Percentiles rank a stretch among this genome's conserved stretches.
phyloP scores from a whole-genome alignment of 2,888 invertebrate species.

The Xiphydria camelus region DNA sequence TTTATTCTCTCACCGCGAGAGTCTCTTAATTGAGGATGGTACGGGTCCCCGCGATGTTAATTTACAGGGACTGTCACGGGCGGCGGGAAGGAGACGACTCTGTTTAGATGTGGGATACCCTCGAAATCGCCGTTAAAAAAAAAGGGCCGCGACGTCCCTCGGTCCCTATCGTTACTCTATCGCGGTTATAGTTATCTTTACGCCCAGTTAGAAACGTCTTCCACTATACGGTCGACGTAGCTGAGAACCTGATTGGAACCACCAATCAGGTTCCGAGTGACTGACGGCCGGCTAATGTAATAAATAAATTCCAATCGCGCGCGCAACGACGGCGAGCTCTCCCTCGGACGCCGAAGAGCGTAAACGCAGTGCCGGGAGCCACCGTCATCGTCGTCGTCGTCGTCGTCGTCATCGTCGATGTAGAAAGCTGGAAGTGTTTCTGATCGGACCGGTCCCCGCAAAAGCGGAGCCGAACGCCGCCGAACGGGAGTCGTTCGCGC shows the following conservation, averaged over 20 bases:
- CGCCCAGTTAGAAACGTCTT: constrained; percentile 3
- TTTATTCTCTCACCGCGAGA: too few relatives aligned
- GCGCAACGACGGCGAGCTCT: constrained; percentile 3
- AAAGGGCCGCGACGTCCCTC: not conserved
- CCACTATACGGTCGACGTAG: constrained; percentile 14
- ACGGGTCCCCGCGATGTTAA: too few relatives aligned
- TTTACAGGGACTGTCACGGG: too few relatives aligned
- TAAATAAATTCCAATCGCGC: constrained; percentile 47
- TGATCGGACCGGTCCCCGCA: constrained; percentile 32
- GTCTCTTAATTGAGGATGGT: too few relatives aligned
- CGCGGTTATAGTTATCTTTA: constrained; percentile 5
- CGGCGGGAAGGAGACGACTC: too few relatives aligned
- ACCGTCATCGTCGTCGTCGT: constrained; percentile 15
- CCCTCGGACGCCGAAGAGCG: not conserved
- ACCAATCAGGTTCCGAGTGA: constrained; percentile 43
- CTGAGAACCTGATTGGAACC: constrained; percentile 33
- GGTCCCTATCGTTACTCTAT: not conserved
- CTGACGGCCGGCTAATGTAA: constrained; percentile 48
- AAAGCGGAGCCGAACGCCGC: constrained; percentile 15
- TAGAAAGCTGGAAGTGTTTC: constrained; percentile 42
- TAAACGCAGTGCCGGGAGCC: constrained; percentile 11
- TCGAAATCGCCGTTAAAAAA: not conserved
- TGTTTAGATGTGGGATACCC: not conserved
- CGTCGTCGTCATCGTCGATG: constrained; percentile 12
- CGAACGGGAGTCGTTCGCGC: constrained; percentile 11